Percentiles rank a stretch among this genome's conserved stretches.
Conservation (phyloP, 2,113 vertebrate genomes). For the Corythaeola cristata region DNA sequence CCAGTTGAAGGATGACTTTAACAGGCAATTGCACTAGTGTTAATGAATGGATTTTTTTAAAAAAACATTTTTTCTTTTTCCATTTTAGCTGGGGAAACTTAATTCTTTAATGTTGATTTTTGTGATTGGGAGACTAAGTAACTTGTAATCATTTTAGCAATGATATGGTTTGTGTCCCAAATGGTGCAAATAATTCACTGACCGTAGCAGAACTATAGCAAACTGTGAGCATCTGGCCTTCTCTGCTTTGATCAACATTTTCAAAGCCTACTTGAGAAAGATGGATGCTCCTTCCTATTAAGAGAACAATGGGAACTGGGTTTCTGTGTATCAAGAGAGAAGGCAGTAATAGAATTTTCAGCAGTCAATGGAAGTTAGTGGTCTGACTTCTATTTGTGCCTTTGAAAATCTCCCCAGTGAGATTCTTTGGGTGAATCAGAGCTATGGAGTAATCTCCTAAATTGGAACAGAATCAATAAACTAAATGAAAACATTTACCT, state of each 20-base stretch:
- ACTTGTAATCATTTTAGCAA: constrained; percentile 13
- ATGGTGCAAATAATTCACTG: constrained; percentile 6
- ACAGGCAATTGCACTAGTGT: not conserved
- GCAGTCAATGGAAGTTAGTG: not conserved
- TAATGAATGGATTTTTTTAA: constrained; percentile 32
- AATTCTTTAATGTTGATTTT: not conserved
- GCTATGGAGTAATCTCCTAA: constrained; percentile 28
- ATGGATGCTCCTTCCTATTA: constrained; percentile 29
- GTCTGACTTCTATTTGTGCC: constrained; percentile 4
- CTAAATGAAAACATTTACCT: constrained; percentile 43
- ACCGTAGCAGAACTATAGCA: not conserved
- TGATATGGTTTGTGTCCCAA: not conserved
- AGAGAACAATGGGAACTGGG: constrained; percentile 1
- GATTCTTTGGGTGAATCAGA: constrained; percentile 24
- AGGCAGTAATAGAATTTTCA: constrained; percentile 22
- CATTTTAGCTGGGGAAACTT: not conserved
- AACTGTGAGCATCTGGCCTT: not conserved
- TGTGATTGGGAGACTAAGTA: not conserved
- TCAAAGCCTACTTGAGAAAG: constrained; percentile 38
- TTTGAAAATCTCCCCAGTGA: constrained; percentile 46
- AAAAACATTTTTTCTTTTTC: not conserved
- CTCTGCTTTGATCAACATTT: constrained; percentile 47
- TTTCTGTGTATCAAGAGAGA: not conserved
- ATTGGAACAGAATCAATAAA: constrained; percentile 40
- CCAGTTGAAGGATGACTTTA: not conserved